Base-by-base conservation (phyloP, 2,888 invertebrate genomes). In the Drosophila hamatofila region DNA sequence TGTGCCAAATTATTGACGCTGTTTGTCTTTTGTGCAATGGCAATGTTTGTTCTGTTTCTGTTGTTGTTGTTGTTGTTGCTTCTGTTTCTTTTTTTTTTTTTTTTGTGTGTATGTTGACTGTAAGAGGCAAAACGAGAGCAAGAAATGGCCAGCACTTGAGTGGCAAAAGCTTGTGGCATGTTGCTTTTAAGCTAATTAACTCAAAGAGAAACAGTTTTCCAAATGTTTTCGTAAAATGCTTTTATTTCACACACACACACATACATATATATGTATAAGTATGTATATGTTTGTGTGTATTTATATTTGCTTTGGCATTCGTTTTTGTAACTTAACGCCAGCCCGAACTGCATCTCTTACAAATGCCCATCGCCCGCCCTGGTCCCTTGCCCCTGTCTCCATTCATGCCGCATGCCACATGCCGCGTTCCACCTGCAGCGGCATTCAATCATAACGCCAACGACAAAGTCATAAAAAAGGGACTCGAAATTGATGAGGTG, bases 401-500 rank as follows among this genome's bases (percentile, higher is more conserved):
- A 23, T 33, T 14, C 21, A 37, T 18, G 35, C 35, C 46, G 46
- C 16, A 46, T 57, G 63, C 49, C 62, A 14, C 63, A 23, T 42
- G 49, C 59, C 61, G 37, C 25, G n/a, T 30, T 77, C 75, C 77
- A 77, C 77, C 77, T 77, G 77, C 77, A 77, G 64, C 33, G 51
- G 75, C 77, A 77, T 70, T 77, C 77, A 79, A 77, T 77, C 77
- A 77, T 79, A 77, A 77, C 80, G 75, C 68, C 73, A 76, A 76
- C 71, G 85, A 72, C 73, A 81, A 79, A 78, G 71, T 67, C 75
- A 83, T 82, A 79, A 63, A 65, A 81, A 68, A 58, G 69, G 42
- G 52, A 78, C 78, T 67, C 52, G 16, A 80, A 83, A 88, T 88
- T 83, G 80, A 83, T 85, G 85, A 85, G 83, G 79, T 81, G 85